A percentile compares a stretch with the other conserved stretches of the same genome.
Conservation (phyloP, 2,797 vertebrate genomes). For the Muscicapa comitata region DNA sequence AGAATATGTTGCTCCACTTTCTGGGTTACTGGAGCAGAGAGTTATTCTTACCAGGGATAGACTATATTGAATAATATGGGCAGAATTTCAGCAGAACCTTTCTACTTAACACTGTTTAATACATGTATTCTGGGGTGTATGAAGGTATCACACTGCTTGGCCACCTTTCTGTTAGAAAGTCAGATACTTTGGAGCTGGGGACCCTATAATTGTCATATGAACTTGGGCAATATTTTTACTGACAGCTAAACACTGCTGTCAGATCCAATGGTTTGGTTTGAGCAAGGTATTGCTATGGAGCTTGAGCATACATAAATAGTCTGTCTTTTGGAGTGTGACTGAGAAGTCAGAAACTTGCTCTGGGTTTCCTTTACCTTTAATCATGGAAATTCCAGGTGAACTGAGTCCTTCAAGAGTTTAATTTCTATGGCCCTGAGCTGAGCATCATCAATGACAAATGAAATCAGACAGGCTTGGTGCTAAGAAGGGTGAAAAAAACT, state of each 20-base stretch:
- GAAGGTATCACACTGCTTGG: neutral
- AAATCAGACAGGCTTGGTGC: neutral
- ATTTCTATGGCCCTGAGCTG: neutral
- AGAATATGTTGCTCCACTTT: neutral
- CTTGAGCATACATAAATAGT: neutral
- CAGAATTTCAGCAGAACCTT: neutral
- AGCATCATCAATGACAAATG: neutral
- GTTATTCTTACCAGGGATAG: neutral
- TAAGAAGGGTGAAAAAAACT: neutral
- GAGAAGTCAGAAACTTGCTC: neutral
- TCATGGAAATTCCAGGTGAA: neutral
- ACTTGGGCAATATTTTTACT: neutral
- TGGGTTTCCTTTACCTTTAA: neutral
- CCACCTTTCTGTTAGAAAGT: neutral
- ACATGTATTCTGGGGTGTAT: rapidly evolving
- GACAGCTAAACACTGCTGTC: neutral
- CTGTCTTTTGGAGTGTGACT: neutral
- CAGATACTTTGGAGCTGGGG: neutral
- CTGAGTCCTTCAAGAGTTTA: neutral
- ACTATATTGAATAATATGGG: neutral
- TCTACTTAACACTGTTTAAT: neutral
- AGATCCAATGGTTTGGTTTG: neutral
- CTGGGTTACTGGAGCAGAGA: conserved; percentile 3
- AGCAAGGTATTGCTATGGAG: neutral
- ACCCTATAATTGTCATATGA: neutral